These are phyloP conservation scores for Heteromurus nitidus DNA, from an alignment of 2,888 invertebrate genomes.

Conservation along the genomic window DNA sequence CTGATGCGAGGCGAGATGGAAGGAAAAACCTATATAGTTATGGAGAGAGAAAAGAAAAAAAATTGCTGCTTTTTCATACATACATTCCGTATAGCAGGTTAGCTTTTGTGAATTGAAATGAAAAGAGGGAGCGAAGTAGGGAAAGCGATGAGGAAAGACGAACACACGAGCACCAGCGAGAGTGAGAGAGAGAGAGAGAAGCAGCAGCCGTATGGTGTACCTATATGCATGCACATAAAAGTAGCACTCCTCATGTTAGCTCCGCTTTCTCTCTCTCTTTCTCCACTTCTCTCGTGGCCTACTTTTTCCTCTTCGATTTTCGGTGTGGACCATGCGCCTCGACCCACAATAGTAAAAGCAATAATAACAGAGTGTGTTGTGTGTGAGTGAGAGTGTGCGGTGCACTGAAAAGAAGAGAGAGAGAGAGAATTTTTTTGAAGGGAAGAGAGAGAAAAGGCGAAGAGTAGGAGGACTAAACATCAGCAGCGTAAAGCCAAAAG, in stretches of 20 bases:
- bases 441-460: neutral
- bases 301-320: slow-evolving; percentile 73
- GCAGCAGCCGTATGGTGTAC: slow-evolving; percentile 38
- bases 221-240: no score
- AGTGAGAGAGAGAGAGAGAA: slow-evolving; percentile 39
- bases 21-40: no score
- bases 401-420: slow-evolving; percentile 1
- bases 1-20: slow-evolving; percentile 23
- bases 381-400: slow-evolving; percentile 13
- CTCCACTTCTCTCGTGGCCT: slow-evolving; percentile 69
- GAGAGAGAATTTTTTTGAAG: neutral
- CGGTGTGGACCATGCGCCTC: slow-evolving; percentile 71
- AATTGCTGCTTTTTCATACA: slow-evolving; percentile 5
- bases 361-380: slow-evolving; percentile 28
- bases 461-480: neutral
- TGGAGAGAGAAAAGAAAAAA: neutral
- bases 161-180: no score
- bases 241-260: no score
- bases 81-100: neutral
- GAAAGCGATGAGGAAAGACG: no score
- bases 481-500: slow-evolving; percentile 33
- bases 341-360: slow-evolving; percentile 55
- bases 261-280: no score
- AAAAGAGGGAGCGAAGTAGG: slow-evolving; percentile 31
- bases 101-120: slow-evolving; percentile 32